These are phyloP conservation scores for Megamerina dolium DNA, from an alignment of 2,888 invertebrate species.

Conservation along the genomic window DNA sequence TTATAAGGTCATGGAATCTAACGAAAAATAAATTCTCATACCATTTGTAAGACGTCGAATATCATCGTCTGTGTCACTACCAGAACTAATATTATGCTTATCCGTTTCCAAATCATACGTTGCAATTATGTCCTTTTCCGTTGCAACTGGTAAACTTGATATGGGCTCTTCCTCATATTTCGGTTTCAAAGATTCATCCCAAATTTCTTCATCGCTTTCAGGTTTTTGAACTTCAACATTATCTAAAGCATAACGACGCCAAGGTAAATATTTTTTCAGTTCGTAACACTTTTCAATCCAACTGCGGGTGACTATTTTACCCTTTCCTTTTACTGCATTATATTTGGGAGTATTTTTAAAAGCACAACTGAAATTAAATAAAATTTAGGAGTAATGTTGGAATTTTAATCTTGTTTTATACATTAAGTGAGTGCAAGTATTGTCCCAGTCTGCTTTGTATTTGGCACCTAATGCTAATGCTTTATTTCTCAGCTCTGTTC, in stretches of 20 bases:
- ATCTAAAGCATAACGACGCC: conserved; percentile 45
- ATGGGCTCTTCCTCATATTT: neutral
- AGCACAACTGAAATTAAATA: conserved; percentile 64
- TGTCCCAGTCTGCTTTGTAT: conserved; percentile 71
- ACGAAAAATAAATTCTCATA: too few species aligned
- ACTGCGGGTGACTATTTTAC: conserved; percentile 59
- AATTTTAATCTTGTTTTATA: conserved; percentile 39
- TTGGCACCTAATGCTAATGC: conserved; percentile 74
- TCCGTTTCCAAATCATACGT: too few species aligned
- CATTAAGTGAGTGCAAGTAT: conserved; percentile 77
- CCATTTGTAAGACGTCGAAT: conserved; percentile 32
- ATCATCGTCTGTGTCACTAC: conserved; percentile 46
- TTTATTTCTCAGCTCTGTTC: conserved; percentile 60
- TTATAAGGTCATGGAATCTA: too few species aligned
- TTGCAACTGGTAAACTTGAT: too few species aligned
- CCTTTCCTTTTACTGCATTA: conserved; percentile 60
- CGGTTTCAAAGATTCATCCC: conserved; percentile 30
- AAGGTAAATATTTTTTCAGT: conserved; percentile 52
- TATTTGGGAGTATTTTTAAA: conserved; percentile 86
- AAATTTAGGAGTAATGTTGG: neutral
- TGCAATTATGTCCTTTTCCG: too few species aligned
- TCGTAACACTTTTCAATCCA: conserved; percentile 68
- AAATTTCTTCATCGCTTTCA: conserved; percentile 46
- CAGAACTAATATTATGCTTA: conserved; percentile 24
- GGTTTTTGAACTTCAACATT: conserved; percentile 26